Percentiles rank a stretch among this genome's conserved stretches.
phyloP scores from a whole-genome alignment of 2,797 vertebrate genomes.

The Podargus strigoides region DNA sequence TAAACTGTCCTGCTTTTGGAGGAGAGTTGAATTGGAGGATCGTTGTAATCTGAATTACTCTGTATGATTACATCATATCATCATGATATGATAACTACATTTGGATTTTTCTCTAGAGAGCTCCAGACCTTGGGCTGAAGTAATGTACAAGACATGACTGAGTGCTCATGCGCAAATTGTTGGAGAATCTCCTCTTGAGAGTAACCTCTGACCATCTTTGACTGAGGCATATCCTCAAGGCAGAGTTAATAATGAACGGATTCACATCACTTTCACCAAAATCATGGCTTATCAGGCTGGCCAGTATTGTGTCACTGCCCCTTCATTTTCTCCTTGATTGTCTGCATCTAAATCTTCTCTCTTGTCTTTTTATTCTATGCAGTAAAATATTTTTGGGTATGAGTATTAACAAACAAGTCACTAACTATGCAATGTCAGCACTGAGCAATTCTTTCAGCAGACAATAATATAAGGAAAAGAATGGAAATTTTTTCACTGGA shows the following conservation, averaged over 20 bases:
- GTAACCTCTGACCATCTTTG: neutral
- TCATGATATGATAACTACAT: neutral
- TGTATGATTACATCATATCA: neutral
- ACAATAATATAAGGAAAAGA: neutral
- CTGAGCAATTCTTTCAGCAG: neutral
- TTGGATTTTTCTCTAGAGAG: neutral
- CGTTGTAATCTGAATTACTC: neutral
- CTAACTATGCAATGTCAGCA: neutral
- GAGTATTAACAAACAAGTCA: neutral
- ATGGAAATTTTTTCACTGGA: neutral
- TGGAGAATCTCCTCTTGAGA: neutral
- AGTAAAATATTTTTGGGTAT: neutral
- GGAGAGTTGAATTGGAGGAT: neutral
- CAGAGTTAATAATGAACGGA: neutral
- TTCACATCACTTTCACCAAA: neutral
- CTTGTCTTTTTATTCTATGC: neutral
- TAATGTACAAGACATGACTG: neutral
- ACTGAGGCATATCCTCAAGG: neutral
- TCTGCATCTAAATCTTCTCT: neutral
- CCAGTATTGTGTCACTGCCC: neutral
- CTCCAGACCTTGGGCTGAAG: neutral
- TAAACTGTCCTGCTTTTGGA: neutral
- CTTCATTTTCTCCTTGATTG: neutral
- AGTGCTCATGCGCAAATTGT: neutral
- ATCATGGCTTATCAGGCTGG: neutral